These are phyloP conservation scores for Cyrtonyx montezumae DNA, from an alignment of 2,113 vertebrate species.

Conservation along the genomic window DNA sequence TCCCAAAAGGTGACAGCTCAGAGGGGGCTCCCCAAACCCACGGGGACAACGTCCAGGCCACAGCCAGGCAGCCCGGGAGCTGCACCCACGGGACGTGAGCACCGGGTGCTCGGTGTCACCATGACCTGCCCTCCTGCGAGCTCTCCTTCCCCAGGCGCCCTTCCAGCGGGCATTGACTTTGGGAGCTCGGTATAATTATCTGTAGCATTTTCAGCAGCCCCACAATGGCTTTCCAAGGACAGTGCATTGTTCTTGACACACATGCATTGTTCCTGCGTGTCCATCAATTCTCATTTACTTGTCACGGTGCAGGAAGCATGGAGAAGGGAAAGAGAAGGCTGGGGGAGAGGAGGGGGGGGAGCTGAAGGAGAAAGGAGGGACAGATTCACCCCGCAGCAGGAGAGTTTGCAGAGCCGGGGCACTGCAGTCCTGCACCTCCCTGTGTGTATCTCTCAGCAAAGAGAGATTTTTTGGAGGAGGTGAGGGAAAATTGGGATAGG, in stretches of 20 bases:
- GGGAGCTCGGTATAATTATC: constrained; percentile 46
- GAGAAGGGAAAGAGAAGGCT: constrained; percentile 3
- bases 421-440: background rate
- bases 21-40: background rate
- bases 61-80: background rate
- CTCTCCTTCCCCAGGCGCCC: background rate
- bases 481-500: background rate
- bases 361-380: background rate
- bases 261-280: constrained; percentile 57
- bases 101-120: constrained; percentile 16
- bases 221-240: constrained; percentile 63
- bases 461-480: background rate
- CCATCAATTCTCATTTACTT: constrained; percentile 76
- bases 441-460: rapidly evolving
- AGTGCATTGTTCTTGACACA: constrained; percentile 59
- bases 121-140: constrained; percentile 33
- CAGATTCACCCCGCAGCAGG: background rate
- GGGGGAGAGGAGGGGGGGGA: too few species aligned
- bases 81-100: background rate
- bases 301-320: constrained; percentile 63
- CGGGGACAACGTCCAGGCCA: background rate
- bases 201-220: constrained; percentile 26
- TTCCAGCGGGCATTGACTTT: constrained; percentile 41
- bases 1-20: background rate
- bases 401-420: background rate